Evolutionary conservation across 2,888 invertebrate genomes (phyloP), one percentile per base, ranked within the genome.

Genomic region (Lasioglossum morio): DNA sequence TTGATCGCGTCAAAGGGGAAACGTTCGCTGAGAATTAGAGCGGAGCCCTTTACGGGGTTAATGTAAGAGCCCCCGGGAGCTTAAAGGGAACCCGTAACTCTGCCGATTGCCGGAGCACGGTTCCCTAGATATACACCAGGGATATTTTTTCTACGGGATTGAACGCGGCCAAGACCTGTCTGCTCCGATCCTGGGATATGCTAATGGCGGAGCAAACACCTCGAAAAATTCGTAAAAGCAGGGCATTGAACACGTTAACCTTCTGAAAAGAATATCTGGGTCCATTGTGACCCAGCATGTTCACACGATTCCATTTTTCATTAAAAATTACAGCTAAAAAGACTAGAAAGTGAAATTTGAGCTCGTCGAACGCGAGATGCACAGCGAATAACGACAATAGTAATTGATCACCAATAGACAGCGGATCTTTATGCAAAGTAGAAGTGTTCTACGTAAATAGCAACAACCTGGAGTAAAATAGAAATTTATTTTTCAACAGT

Each of bases 141-240:
- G 81, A 81, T 86, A 86, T 86, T 81, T 81, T 86, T 86, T 86
- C 77, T 85, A 86, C 85, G 85, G 74, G 57, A 80, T 69, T 79
- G 69, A 73, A 74, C 72, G 57, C 60, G 79, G 66, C 30, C 57
- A 57, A 66, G 73, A 70, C 76, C 72, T 10, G 53, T 23, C 53
- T 23, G 53, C 23, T 53, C 53, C 53, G 53, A 23, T 23, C 10
- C 53, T 23, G 8, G 53, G 53, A 53, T 53, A 53, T 53, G 53
- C 8, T 53, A 53, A 53, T 53, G 23, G 3, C 23, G 23, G 3
- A 46, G 46, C 46, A 19, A 46, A 16, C 16, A 46, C 46, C 46
- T 46, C 46, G 46, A 16, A 46, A 46, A 46, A 46, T 16, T 16
- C 5, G 46, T 46, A 16, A 46, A 46, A 46, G 4, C 46, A 46